Conservation (phyloP, 2,888 invertebrate species). For the Liodrosophila aerea region DNA sequence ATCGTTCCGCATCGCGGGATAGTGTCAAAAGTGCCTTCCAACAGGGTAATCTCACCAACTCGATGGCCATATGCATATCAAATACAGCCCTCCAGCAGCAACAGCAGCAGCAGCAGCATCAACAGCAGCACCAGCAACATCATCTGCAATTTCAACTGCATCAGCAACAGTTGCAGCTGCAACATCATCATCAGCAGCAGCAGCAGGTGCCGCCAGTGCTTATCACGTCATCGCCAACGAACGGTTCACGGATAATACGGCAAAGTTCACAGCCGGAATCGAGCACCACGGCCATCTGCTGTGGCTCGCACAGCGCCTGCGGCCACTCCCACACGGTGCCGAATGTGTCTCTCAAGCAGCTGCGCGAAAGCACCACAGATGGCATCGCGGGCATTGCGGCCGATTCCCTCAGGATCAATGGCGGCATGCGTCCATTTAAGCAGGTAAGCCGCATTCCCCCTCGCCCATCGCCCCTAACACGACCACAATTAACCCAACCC, state of each 20-base stretch:
- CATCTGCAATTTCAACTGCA: constrained; percentile 80
- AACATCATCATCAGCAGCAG: constrained; percentile 54
- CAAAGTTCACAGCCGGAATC: constrained; percentile 83
- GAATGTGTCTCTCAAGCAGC: constrained; percentile 93
- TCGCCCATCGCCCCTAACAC: neutral
- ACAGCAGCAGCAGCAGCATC: constrained; percentile 68
- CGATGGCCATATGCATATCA: constrained; percentile 75
- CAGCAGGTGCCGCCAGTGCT: constrained; percentile 87
- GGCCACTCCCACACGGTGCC: constrained; percentile 87
- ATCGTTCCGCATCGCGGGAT: constrained; percentile 92
- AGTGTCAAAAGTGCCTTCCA: constrained; percentile 88
- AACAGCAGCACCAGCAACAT: constrained; percentile 79
- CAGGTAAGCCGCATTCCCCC: constrained; percentile 87
- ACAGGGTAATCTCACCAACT: constrained; percentile 82
- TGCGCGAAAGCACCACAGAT: constrained; percentile 90
- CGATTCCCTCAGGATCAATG: constrained; percentile 97
- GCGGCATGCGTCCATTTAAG: constrained; percentile 97
- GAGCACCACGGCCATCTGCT: constrained; percentile 83
- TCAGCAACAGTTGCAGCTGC: constrained; percentile 76
- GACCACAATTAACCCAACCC: neutral
- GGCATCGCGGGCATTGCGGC: constrained; percentile 97
- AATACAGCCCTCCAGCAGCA: constrained; percentile 69
- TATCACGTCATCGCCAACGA: constrained; percentile 86
- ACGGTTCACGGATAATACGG: constrained; percentile 90
- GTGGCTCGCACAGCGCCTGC: constrained; percentile 85